Conservation (phyloP, 2,888 invertebrate genomes). For the Hirtodrosophila histrioides region DNA sequence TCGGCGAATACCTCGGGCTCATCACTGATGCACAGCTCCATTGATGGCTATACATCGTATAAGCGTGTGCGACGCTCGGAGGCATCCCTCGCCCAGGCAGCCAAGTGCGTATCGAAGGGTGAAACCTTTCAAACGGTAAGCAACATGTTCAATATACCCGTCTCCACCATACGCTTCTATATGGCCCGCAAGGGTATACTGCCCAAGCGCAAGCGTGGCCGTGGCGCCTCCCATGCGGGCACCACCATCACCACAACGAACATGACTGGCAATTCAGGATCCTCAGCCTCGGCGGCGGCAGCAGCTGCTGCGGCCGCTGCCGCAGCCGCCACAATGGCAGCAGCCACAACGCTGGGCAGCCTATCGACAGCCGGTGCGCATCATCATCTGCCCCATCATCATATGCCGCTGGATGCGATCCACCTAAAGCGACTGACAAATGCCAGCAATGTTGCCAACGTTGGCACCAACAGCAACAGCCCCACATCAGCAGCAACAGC, state of each 20-base stretch:
- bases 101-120: conserved; percentile 93
- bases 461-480: neutral
- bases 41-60: conserved; percentile 74
- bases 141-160: conserved; percentile 94
- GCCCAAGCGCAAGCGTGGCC: conserved; percentile 91
- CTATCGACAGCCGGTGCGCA: conserved; percentile 49
- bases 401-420: conserved; percentile 38
- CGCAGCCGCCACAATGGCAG: conserved; percentile 57
- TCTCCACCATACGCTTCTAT: conserved; percentile 93
- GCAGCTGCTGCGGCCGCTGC: conserved; percentile 40
- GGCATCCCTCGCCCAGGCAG: conserved; percentile 91
- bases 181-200: conserved; percentile 94
- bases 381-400: conserved; percentile 44
- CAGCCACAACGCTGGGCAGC: conserved; percentile 52
- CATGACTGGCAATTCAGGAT: conserved; percentile 5
- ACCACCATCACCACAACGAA: conserved; percentile 60
- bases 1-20: conserved; percentile 62
- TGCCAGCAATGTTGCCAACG: neutral
- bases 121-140: conserved; percentile 95
- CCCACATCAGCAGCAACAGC: conserved; percentile 4
- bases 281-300: conserved; percentile 20
- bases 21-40: conserved; percentile 62
- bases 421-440: conserved; percentile 48
- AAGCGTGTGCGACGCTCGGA: conserved; percentile 90
- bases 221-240: conserved; percentile 86